Evolutionary conservation across 2,113 vertebrate species (phyloP).

Genomic region (Oenanthe oenanthe): DNA sequence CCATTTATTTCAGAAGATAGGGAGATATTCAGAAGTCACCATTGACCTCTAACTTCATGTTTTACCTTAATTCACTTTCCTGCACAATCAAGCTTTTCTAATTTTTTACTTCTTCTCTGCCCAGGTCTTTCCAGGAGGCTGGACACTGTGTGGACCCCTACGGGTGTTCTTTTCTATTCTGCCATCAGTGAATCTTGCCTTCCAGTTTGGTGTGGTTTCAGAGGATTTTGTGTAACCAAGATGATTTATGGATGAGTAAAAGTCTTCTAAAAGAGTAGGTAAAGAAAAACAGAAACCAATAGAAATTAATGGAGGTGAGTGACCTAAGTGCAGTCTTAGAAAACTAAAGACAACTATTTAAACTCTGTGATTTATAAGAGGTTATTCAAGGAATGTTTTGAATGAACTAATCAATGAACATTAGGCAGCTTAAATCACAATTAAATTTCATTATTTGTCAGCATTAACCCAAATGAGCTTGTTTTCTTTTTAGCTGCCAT

Average conservation of each 20-base stretch:
- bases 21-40: not conserved
- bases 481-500: not conserved
- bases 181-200: not conserved
- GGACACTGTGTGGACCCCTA: rapidly evolving
- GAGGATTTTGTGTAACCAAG: not conserved
- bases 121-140: not conserved
- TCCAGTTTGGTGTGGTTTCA: not conserved
- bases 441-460: constrained; percentile 16
- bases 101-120: not conserved
- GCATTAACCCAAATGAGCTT: not conserved
- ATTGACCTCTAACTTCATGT: not conserved
- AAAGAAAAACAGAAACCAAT: not conserved
- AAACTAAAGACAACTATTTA: not conserved
- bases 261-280: not conserved
- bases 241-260: not conserved
- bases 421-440: not conserved
- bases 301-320: not conserved
- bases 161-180: not conserved
- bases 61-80: not conserved
- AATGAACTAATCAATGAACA: constrained; percentile 1
- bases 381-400: not conserved
- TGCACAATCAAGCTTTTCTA: not conserved
- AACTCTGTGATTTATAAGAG: not conserved
- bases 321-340: not conserved
- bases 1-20: not conserved